These are phyloP conservation scores for Catharus bicknelli DNA, from an alignment of 2,113 vertebrate species.

Conservation along the genomic window DNA sequence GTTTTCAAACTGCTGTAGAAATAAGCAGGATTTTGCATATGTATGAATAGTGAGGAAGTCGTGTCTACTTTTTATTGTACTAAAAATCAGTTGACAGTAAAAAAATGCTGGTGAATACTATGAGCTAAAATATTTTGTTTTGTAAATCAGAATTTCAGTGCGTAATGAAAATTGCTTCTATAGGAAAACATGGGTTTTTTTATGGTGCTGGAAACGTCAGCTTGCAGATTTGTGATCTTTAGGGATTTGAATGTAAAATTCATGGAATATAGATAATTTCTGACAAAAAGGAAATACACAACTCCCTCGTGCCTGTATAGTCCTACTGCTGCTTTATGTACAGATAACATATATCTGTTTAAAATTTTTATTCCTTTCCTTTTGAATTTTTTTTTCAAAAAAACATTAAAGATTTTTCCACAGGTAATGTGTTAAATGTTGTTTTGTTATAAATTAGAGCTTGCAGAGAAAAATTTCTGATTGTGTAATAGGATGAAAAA, in stretches of 20 bases:
- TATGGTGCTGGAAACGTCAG: not conserved
- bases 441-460: not conserved
- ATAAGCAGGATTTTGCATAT: not conserved
- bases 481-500: not conserved
- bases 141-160: not conserved
- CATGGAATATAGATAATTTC: not conserved
- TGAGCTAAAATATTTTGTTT: not conserved
- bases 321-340: not conserved
- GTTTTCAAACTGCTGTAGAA: not conserved
- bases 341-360: not conserved
- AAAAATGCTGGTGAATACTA: not conserved
- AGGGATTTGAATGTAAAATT: not conserved
- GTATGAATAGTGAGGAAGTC: not conserved
- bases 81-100: not conserved
- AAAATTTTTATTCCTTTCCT: not conserved
- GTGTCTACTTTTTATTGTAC: not conserved
- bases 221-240: not conserved
- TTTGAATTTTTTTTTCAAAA: not conserved
- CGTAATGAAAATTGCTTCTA: not conserved
- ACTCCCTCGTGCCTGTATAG: not conserved
- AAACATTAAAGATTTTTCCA: not conserved
- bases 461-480: not conserved
- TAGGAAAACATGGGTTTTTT: conserved; percentile 49
- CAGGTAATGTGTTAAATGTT: not conserved
- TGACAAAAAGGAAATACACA: not conserved